These are phyloP conservation scores for honey bee (Apis mellifera) DNA, from an alignment of 1,140 invertebrate species.

Conservation along the genomic window Amel_HAv3.1 CM009946.2:2884501-2885000, in stretches of 20 bases:
- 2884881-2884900: neutral
- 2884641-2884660: rapidly evolving
- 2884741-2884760: neutral
- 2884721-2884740: neutral
- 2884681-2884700: neutral
- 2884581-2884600: no score
- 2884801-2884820: neutral
- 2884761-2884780: neutral
- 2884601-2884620: no score
- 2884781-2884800: neutral
- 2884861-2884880: neutral
- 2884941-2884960: neutral
- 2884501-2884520: no score
- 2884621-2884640: neutral
- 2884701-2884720: slow-evolving; percentile 10
- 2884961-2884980: neutral
- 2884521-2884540: no score
- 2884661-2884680: neutral
- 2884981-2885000: neutral
- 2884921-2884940: neutral
- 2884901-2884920: neutral
- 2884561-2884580: no score
- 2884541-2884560: no score
- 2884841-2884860: neutral
- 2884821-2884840: neutral